These are phyloP conservation scores for Heteromurus nitidus DNA, from an alignment of 2,888 invertebrate genomes.

Conservation along the genomic window DNA sequence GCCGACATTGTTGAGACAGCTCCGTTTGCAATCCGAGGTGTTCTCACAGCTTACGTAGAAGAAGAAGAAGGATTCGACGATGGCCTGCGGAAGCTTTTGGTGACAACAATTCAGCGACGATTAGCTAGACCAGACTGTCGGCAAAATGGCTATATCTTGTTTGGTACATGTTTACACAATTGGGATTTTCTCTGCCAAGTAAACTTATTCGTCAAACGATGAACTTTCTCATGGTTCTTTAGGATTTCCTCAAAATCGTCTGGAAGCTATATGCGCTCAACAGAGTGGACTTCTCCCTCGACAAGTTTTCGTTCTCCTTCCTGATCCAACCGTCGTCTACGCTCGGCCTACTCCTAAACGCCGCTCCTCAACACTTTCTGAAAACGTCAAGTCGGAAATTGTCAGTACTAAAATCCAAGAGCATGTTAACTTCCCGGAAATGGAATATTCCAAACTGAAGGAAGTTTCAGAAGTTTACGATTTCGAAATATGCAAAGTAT, in stretches of 20 bases:
- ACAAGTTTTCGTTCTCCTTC: conserved; percentile 69
- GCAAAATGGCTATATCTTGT: conserved; percentile 65
- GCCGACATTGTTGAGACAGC: conserved; percentile 58
- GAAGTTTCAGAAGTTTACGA: conserved; percentile 66
- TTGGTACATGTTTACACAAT: conserved; percentile 50
- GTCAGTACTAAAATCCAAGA: neutral
- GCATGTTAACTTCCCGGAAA: conserved; percentile 41
- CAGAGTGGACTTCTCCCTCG: conserved; percentile 69
- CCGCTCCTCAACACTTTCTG: neutral
- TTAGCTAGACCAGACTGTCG: conserved; percentile 61
- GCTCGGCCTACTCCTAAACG: neutral
- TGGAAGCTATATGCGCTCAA: conserved; percentile 67
- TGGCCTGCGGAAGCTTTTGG: conserved; percentile 55
- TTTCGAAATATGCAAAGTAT: conserved; percentile 65
- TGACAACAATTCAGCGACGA: conserved; percentile 54
- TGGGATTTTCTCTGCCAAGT: neutral
- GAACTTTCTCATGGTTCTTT: neutral
- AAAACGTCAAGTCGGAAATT: neutral
- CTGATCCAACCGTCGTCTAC: conserved; percentile 32
- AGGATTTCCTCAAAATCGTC: conserved; percentile 70
- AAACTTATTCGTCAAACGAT: neutral
- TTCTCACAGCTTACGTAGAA: conserved; percentile 37
- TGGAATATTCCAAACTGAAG: conserved; percentile 46
- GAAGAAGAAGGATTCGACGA: conserved; percentile 57
- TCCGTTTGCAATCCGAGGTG: conserved; percentile 25